Evolutionary conservation across 2,888 invertebrate species (phyloP).

Genomic region (Dimorphilus gyrociliatus): DNA sequence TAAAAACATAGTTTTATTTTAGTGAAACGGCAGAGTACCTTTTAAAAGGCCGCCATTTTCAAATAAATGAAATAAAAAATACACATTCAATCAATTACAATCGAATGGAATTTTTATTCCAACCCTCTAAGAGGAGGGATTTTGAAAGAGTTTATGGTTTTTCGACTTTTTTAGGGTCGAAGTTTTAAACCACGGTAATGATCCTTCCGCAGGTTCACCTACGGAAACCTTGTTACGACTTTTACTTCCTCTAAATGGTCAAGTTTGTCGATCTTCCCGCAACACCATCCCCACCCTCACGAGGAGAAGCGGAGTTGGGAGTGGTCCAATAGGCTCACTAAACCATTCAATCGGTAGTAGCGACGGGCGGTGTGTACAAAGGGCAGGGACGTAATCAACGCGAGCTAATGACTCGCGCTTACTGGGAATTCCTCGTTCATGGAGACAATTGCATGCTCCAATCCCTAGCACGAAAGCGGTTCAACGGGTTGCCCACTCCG

Average conservation of each 20-base stretch:
- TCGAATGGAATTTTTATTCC: no score
- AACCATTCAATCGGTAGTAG: conserved; percentile 53
- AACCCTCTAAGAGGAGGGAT: no score
- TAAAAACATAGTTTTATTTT: no score
- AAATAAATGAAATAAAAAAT: no score
- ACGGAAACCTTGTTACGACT: conserved; percentile 52
- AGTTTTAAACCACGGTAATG: conserved; percentile 22
- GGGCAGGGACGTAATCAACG: conserved; percentile 53
- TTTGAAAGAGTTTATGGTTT: no score
- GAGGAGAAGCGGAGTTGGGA: no score
- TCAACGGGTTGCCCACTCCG: conserved; percentile 51
- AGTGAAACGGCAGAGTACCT: no score
- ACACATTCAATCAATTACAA: no score
- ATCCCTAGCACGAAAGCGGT: conserved; percentile 53
- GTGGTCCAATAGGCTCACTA: no score
- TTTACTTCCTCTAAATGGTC: conserved; percentile 48
- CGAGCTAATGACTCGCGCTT: conserved; percentile 52
- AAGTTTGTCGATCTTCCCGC: conserved; percentile 48
- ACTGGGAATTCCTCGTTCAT: conserved; percentile 52
- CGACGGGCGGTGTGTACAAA: conserved; percentile 57
- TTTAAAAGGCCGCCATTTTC: no score
- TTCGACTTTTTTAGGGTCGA: no score
- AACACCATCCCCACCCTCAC: no score
- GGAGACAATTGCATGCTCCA: conserved; percentile 42
- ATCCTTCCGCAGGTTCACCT: conserved; percentile 47